Evolutionary conservation across 2,797 vertebrate species (phyloP).

Genomic region (Tolypeutes matacus): DNA sequence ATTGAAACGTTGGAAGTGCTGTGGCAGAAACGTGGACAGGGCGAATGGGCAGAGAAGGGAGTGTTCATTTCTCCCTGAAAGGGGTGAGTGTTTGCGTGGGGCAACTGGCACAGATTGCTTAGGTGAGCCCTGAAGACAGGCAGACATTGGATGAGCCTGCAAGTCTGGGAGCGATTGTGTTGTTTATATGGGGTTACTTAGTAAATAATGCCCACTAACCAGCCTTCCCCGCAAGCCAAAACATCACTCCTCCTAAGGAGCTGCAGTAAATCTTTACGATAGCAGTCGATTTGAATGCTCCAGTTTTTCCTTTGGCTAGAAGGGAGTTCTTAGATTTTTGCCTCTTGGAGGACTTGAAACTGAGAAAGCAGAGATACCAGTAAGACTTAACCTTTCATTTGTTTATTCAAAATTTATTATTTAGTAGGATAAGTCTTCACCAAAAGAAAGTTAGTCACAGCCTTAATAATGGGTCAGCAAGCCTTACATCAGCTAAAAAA

Average conservation of each 20-base stretch:
- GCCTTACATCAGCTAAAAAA: neutral
- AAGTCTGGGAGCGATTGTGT: neutral
- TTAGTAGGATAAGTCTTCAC: neutral
- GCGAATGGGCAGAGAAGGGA: neutral
- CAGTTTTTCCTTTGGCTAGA: neutral
- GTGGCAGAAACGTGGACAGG: accelerated
- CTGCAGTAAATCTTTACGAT: neutral
- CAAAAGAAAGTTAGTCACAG: neutral
- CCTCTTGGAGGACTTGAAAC: neutral
- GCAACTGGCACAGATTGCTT: neutral
- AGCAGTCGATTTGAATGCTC: neutral
- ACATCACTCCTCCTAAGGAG: neutral
- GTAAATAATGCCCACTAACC: accelerated
- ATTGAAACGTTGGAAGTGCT: accelerated
- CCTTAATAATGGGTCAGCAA: neutral
- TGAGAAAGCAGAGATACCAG: neutral
- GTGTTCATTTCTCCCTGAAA: neutral
- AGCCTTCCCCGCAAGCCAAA: neutral
- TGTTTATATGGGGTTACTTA: neutral
- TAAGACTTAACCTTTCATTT: neutral
- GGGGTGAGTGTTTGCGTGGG: no score
- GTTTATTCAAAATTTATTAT: neutral
- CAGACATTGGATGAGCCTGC: no score
- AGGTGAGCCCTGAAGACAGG: neutral
- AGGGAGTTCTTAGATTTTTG: neutral